Evolutionary conservation across 1,140 invertebrate genomes (phyloP).

Genomic region (Drosophila repleta): DNA sequence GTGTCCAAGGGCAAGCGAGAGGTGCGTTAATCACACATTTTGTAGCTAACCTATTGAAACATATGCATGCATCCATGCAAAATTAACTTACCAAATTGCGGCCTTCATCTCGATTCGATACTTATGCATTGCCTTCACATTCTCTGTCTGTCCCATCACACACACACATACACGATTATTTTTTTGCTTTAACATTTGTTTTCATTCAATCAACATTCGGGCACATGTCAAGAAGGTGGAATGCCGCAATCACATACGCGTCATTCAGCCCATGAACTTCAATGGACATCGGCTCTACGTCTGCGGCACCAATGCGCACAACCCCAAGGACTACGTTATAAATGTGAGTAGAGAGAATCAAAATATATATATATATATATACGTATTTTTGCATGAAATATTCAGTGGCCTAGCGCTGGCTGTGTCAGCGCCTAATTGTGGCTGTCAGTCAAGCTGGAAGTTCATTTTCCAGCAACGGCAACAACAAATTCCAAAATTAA

Average conservation of each 20-base stretch:
- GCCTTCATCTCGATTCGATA: slow-evolving; percentile 35
- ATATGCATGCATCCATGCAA: slow-evolving; percentile 36
- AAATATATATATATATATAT: slow-evolving; percentile 4
- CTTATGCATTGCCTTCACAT: slow-evolving; percentile 49
- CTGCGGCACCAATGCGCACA: slow-evolving; percentile 94
- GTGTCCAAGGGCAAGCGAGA: slow-evolving; percentile 92
- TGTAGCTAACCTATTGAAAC: background rate
- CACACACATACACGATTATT: slow-evolving; percentile 39
- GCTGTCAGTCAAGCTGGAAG: slow-evolving; percentile 60
- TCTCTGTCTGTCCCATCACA: slow-evolving; percentile 33
- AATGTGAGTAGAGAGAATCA: slow-evolving; percentile 87
- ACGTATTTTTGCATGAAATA: background rate
- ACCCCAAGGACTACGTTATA: slow-evolving; percentile 93
- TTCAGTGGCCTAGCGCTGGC: background rate
- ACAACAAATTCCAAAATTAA: slow-evolving; percentile 62
- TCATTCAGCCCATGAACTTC: slow-evolving; percentile 92
- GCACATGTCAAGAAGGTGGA: slow-evolving; percentile 88
- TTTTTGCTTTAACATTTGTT: slow-evolving; percentile 48
- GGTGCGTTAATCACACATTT: slow-evolving; percentile 84
- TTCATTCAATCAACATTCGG: slow-evolving; percentile 36
- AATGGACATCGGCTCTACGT: slow-evolving; percentile 90
- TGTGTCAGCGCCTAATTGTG: slow-evolving; percentile 64
- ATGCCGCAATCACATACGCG: slow-evolving; percentile 93
- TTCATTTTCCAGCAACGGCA: slow-evolving; percentile 45
- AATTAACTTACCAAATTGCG: slow-evolving; percentile 24